Base-by-base conservation (phyloP, 2,113 vertebrate genomes). In the Emberiza fucata region DNA sequence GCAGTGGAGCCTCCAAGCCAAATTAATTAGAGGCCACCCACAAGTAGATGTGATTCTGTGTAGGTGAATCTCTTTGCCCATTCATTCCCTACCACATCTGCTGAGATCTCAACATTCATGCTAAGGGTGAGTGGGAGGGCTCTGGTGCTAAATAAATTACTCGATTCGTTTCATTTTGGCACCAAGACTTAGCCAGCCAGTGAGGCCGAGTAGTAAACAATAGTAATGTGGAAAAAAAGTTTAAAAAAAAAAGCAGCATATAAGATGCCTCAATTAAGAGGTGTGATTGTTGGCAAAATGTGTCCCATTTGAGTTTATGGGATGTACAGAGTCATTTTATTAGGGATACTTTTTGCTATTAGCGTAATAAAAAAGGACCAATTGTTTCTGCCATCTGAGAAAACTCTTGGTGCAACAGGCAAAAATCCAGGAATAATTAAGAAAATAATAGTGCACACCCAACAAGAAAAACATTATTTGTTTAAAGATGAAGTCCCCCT, bases 371-470 rank as follows among this genome's bases (percentile, higher is more conserved):
- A 93, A 96, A 97, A 51, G 65, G 33, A 90, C 78, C 51, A 61
- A 92, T 96, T 91, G 78, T 95, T 97, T 97, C 96, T 97, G 94
- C 95, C 96, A 88, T 97, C 92, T 95, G 96, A 98, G 95, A 96
- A 88, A 96, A 83, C 92, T 94, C 97, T 95, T 81, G 88, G 93
- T 96, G 96, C 92, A 97, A 90, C 90, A 95, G 97, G 95, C 95
- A 95, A 82, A 95, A 97, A 95, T 95, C 95, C 97, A 98, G 95
- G 88, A 97, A 95, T 97, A 97, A 97, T 98, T 97, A 97, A 97
- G 96, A 95, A 95, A 97, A 95, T 97, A 97, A 97, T 80, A 97
- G 92, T 64, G 94, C 84, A 96, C 95, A 95, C 94, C 93, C 94
- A 97, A 92, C 48, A 96, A 97, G 92, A 88, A 97, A 97, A 97